phyloP scores from a whole-genome alignment of 1,140 invertebrate species.

The Planococcus citri region DNA sequence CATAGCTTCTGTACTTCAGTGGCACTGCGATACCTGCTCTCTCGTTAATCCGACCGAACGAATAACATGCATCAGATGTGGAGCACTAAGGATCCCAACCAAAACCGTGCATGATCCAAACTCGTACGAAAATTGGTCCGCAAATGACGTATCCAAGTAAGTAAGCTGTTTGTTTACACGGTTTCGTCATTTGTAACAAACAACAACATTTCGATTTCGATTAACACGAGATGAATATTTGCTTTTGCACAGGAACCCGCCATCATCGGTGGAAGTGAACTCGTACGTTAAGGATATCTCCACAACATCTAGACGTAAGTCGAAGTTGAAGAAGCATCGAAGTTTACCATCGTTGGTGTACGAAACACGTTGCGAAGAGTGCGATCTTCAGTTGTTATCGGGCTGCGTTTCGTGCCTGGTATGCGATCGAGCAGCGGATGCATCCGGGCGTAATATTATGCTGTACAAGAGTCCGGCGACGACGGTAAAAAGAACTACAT shows the following conservation, averaged over 20 bases:
- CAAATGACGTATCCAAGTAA: not conserved
- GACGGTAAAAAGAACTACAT: not conserved
- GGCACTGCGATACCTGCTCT: constrained; percentile 72
- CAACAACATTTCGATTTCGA: no score
- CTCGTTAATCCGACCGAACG: constrained; percentile 73
- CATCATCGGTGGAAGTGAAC: not conserved
- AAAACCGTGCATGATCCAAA: not conserved
- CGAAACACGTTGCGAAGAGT: not conserved
- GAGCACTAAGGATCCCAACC: constrained; percentile 29
- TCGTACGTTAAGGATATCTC: not conserved
- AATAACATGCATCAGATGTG: constrained; percentile 65
- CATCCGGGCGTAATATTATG: not conserved
- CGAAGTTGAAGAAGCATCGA: not conserved
- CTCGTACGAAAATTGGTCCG: not conserved
- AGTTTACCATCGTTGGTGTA: not conserved
- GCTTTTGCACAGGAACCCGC: not conserved
- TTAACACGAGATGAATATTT: no score
- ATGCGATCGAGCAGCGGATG: not conserved
- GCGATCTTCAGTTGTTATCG: not conserved
- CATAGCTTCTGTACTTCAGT: constrained; percentile 78
- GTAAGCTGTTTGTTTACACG: no score
- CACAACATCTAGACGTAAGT: not conserved
- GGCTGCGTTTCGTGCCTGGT: not conserved
- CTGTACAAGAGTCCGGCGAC: not conserved
- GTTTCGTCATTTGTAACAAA: no score